Evolutionary conservation across 2,113 vertebrate species (phyloP).

Genomic region (Corydoras sp.): DNA sequence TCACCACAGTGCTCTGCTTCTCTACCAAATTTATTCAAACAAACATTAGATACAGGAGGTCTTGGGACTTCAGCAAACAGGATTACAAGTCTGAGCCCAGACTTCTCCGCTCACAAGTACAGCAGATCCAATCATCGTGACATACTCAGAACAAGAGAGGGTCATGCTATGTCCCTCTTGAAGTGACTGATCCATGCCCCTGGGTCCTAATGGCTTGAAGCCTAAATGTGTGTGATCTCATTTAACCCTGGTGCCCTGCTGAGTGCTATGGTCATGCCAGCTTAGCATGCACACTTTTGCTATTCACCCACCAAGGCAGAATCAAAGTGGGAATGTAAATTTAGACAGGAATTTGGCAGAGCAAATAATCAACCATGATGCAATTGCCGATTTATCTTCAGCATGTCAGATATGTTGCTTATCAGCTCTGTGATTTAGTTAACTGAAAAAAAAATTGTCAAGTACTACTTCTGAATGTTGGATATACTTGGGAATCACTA

Average conservation of each 20-base stretch:
- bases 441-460: neutral
- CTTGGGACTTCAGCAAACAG: constrained; percentile 46
- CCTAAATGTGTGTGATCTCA: constrained; percentile 47
- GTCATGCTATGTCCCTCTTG: constrained; percentile 38
- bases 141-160: constrained; percentile 49
- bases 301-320: neutral
- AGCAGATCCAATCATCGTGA: constrained; percentile 57
- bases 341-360: neutral
- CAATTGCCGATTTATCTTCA: constrained; percentile 17
- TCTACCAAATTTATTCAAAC: constrained; percentile 27
- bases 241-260: constrained; percentile 52
- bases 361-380: neutral
- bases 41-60: constrained; percentile 26
- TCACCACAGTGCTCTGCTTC: constrained; percentile 1
- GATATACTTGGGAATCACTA: too few species aligned
- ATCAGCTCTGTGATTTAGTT: constrained; percentile 35
- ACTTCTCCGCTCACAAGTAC: constrained; percentile 43
- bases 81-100: constrained; percentile 50
- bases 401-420: constrained; percentile 36
- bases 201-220: constrained; percentile 14
- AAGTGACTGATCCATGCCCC: constrained; percentile 36
- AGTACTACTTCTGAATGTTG: neutral
- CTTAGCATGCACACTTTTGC: constrained; percentile 50
- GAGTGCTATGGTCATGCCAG: constrained; percentile 49
- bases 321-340: neutral